These are phyloP conservation scores for Bothrops jararaca DNA, from an alignment of 2,113 vertebrate genomes.

Conservation along the genomic window DNA sequence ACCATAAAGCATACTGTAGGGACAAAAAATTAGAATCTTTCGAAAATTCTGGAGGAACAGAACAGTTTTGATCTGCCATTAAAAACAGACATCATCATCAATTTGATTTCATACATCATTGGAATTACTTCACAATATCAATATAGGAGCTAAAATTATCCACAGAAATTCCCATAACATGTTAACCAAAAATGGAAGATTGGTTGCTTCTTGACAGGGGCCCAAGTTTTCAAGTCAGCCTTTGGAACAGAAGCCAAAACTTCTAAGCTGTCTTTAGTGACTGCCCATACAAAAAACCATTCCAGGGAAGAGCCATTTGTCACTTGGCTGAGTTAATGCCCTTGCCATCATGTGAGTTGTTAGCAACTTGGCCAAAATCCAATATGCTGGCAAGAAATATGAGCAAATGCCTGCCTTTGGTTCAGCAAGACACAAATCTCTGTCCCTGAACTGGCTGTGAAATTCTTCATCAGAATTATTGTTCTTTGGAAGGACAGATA, in stretches of 20 bases:
- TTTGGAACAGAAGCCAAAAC: background rate
- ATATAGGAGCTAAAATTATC: background rate
- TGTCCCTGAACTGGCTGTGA: background rate
- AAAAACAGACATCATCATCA: background rate
- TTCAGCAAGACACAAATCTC: background rate
- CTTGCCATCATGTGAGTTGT: background rate
- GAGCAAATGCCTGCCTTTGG: background rate
- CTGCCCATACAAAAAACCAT: background rate
- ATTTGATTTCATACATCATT: background rate
- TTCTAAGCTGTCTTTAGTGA: background rate
- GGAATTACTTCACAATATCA: background rate
- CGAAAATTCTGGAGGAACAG: background rate
- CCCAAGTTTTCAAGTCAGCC: background rate
- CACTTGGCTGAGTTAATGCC: background rate
- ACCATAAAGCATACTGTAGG: background rate
- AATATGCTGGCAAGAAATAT: background rate
- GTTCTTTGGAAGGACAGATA: background rate
- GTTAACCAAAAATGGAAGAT: conserved; percentile 6
- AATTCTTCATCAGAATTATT: background rate
- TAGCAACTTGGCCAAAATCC: background rate
- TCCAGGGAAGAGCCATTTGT: background rate
- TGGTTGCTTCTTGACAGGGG: background rate
- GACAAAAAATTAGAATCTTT: background rate
- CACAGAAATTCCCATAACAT: background rate
- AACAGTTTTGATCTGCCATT: background rate